Conservation (phyloP, 1,140 invertebrate species). For the Heliconius nattereri region DNA sequence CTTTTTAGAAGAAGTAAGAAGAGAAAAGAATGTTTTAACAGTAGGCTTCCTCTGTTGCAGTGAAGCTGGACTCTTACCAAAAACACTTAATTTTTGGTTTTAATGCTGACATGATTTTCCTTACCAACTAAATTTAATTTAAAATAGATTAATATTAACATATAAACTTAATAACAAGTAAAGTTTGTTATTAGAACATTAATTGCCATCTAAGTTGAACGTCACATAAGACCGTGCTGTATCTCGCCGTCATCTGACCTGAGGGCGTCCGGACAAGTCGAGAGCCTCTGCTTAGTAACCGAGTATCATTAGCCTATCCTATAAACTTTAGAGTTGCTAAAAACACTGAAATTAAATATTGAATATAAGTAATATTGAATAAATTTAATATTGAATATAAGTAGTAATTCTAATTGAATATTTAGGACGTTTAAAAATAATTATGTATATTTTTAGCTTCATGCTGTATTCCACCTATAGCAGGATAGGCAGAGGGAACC, state of each 20-base stretch:
- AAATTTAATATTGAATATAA: too few relatives aligned
- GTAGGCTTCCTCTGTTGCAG: too few relatives aligned
- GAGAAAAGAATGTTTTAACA: too few relatives aligned
- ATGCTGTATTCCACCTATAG: too few relatives aligned
- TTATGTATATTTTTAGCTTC: too few relatives aligned
- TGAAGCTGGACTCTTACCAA: too few relatives aligned
- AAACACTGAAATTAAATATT: conserved; percentile 4
- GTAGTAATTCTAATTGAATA: too few relatives aligned
- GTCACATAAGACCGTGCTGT: conserved; percentile 48
- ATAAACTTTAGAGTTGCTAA: conserved; percentile 6
- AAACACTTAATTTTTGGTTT: background rate
- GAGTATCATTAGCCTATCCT: conserved; percentile 27
- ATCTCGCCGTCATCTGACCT: conserved; percentile 51
- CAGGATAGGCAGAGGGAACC: too few relatives aligned
- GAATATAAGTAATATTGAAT: too few relatives aligned
- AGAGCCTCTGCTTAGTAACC: conserved; percentile 20
- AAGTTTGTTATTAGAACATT: conserved; percentile 40
- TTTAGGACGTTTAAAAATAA: background rate
- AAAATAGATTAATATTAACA: background rate
- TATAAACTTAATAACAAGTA: background rate
- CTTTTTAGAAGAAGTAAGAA: too few relatives aligned
- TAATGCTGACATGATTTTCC: background rate
- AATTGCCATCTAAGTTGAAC: conserved; percentile 50
- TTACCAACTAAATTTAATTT: background rate
- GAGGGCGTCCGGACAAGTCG: conserved; percentile 34